These are phyloP conservation scores for Hyaena hyaena DNA, from an alignment of 2,113 vertebrate species.

Conservation along the genomic window DNA sequence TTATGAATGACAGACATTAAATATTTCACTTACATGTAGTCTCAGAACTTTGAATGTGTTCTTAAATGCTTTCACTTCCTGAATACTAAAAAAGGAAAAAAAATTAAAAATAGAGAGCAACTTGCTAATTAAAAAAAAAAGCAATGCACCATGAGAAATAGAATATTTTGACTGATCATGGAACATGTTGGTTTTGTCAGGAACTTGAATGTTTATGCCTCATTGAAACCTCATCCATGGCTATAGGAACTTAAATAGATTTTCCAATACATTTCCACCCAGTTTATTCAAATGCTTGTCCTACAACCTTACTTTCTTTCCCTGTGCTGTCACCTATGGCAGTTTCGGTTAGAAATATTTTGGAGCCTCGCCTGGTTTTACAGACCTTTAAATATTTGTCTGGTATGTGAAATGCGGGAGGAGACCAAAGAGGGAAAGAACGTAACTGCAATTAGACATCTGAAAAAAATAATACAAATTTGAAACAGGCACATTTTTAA, in stretches of 20 bases:
- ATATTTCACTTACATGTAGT: constrained; percentile 87
- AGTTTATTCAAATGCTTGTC: constrained; percentile 27
- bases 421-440: constrained; percentile 60
- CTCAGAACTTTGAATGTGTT: constrained; percentile 88
- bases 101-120: background rate
- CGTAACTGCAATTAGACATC: constrained; percentile 68
- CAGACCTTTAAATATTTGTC: constrained; percentile 76
- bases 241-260: background rate
- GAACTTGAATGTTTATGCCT: constrained; percentile 69
- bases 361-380: constrained; percentile 64
- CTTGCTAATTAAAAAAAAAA: constrained; percentile 32
- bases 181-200: constrained; percentile 57
- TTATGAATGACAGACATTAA: constrained; percentile 89
- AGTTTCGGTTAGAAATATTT: constrained; percentile 64
- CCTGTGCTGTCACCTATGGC: constrained; percentile 38
- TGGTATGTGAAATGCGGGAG: constrained; percentile 67
- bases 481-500: constrained; percentile 62
- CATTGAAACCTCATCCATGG: constrained; percentile 69
- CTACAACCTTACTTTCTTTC: background rate
- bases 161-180: constrained; percentile 65
- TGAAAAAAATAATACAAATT: constrained; percentile 64
- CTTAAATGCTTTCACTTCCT: constrained; percentile 82
- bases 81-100: constrained; percentile 73
- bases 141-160: constrained; percentile 60
- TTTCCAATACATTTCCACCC: constrained; percentile 55